Base-by-base conservation (phyloP, 2,113 vertebrate genomes). In the Saiga tatarica region DNA sequence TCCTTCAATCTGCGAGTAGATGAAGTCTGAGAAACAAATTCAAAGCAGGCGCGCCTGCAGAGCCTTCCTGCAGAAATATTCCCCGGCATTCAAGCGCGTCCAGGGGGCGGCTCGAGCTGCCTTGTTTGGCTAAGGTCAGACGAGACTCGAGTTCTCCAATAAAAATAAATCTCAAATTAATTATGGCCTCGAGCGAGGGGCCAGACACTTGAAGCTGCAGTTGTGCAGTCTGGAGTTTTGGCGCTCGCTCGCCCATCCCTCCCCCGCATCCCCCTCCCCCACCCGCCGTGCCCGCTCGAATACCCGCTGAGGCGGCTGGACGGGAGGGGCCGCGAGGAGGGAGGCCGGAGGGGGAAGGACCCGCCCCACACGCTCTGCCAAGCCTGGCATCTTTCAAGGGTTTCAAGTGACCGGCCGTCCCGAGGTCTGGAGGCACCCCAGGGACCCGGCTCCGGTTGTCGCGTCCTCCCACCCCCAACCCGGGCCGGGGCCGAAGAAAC, bases 91-190 rank as follows among this genome's bases (percentile, higher is more conserved):
- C 99, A 99, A 99, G 99, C 99, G 99, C 99, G 99, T 99, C 99
- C 99, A 99, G 99, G 99, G 99, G 99, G 99, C 99, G 99, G 99
- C 99, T 99, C 97, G 99, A 98, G 99, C 98, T 99, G 99, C 99
- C 99, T 99, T 99, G 99, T 99, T 99, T 99, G 99, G 99, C 99
- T 99, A 99, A 99, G 99, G 99, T 99, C 99, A 99, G 99, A 99
- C 99, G 99, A 99, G 99, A 99, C 99, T 99, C 98, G 99, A 98
- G 99, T 99, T 99, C 99, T 99, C 99, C 99, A 99, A 99, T 99
- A 99, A 99, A 99, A 99, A 99, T 99, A 99, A 99, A 99, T 99
- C 99, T 99, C 99, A 99, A 99, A 99, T 99, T 99, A 99, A 99
- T 99, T 99, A 99, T 99, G 99, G 99, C 99, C 99, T 99, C 97